Evolutionary conservation across 2,113 vertebrate genomes (phyloP).

Genomic region (Toxotes jaculatrix): DNA sequence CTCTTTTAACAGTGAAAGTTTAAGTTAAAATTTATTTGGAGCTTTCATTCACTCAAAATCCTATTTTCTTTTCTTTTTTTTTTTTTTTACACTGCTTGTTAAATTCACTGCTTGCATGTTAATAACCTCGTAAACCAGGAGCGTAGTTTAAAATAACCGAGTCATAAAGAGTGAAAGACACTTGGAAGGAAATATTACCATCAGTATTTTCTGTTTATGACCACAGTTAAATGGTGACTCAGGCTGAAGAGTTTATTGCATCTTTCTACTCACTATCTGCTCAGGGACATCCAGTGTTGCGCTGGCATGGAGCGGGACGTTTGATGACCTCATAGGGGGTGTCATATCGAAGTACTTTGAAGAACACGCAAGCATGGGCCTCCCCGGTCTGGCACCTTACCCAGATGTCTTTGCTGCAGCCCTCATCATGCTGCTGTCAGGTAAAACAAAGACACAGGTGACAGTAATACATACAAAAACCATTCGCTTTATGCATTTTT

Average conservation of each 20-base stretch:
- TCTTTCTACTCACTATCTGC: conserved; percentile 7
- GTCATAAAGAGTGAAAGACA: conserved; percentile 2
- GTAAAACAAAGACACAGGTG: conserved; percentile 68
- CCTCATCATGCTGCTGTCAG: conserved; percentile 88
- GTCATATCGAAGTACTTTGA: conserved; percentile 82
- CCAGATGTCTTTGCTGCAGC: conserved; percentile 88
- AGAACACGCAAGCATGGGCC: conserved; percentile 72
- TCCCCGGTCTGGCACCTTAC: conserved; percentile 86
- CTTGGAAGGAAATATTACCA: background rate
- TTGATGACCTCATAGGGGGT: conserved; percentile 87
- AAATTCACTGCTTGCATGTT: background rate
- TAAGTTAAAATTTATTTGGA: no score
- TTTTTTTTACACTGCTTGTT: background rate
- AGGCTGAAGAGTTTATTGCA: conserved; percentile 51
- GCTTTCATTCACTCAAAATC: background rate
- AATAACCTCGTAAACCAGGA: conserved; percentile 23
- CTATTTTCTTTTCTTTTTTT: background rate
- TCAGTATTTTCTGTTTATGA: conserved; percentile 55
- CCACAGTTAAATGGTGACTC: conserved; percentile 26
- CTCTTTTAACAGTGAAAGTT: background rate
- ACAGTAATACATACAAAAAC: background rate
- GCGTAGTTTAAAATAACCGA: background rate
- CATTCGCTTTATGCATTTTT: background rate
- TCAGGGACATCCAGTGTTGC: conserved; percentile 90
- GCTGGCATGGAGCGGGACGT: conserved; percentile 89